Conservation (phyloP, 2,797 vertebrate genomes). For the Gephyroberyx darwinii region DNA sequence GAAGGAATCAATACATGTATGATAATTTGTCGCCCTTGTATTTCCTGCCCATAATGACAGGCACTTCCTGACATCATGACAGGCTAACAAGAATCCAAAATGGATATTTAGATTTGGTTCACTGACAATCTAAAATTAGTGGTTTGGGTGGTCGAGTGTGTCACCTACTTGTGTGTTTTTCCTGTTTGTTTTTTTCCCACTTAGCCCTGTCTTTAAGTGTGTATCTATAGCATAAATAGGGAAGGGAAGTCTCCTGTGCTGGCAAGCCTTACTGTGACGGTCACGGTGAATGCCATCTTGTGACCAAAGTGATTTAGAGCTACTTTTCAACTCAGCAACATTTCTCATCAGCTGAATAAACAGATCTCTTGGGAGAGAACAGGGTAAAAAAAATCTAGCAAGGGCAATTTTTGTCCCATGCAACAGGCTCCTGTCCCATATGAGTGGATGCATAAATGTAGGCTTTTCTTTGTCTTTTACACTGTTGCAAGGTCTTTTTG, state of each 20-base stretch:
- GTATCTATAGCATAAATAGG: conserved; percentile 23
- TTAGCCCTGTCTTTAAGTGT: conserved; percentile 17
- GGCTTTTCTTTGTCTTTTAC: conserved; percentile 6
- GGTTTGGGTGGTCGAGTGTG: conserved; percentile 36
- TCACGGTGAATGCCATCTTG: conserved; percentile 44
- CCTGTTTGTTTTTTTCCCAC: conserved; percentile 35
- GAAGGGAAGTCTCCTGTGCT: not conserved
- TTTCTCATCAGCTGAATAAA: conserved; percentile 71
- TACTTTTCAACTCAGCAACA: conserved; percentile 58
- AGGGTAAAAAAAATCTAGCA: conserved; percentile 20
- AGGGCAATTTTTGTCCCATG: conserved; percentile 38
- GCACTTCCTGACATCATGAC: conserved; percentile 29
- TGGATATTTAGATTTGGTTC: conserved; percentile 38
- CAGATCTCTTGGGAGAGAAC: conserved; percentile 49
- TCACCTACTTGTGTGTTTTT: conserved; percentile 4
- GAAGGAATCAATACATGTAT: conserved; percentile 2
- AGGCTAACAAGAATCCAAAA: conserved; percentile 32
- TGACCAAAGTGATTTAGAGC: conserved; percentile 59
- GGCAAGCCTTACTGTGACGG: conserved; percentile 28
- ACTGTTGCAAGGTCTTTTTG: too few relatives aligned
- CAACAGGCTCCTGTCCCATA: conserved; percentile 27
- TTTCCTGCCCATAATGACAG: not conserved
- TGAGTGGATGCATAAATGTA: conserved; percentile 1
- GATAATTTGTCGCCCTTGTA: not conserved
- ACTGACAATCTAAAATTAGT: conserved; percentile 21